phyloP scores from a whole-genome alignment of 2,888 invertebrate genomes.

The Muscina levida region DNA sequence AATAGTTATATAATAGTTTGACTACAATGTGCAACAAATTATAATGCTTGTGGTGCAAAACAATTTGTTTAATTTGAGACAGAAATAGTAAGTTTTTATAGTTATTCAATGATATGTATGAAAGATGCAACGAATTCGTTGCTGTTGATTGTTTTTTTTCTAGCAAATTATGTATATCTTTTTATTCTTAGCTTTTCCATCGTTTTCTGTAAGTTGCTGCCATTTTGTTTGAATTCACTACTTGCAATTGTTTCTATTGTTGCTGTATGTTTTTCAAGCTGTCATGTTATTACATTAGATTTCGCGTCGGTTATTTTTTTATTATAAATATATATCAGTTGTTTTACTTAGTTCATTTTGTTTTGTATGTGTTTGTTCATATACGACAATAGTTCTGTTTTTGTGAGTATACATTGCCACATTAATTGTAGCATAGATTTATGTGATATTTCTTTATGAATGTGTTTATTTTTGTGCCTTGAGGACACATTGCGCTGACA shows the following conservation, averaged over 20 bases:
- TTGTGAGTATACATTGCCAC: conserved; percentile 61
- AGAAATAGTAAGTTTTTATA: too few species aligned
- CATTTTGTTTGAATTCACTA: conserved; percentile 60
- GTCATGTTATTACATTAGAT: conserved; percentile 67
- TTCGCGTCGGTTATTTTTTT: conserved; percentile 55
- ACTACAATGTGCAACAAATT: too few species aligned
- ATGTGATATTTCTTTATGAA: conserved; percentile 43
- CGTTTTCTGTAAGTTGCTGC: conserved; percentile 39
- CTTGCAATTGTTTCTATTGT: conserved; percentile 39
- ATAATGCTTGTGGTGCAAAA: too few species aligned
- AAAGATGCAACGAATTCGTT: too few species aligned
- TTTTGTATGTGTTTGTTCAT: conserved; percentile 30
- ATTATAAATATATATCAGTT: too few species aligned
- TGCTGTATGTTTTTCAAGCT: conserved; percentile 62
- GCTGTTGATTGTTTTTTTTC: conserved; percentile 5
- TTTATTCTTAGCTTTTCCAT: neutral
- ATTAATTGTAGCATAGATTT: conserved; percentile 66
- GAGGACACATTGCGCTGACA: conserved; percentile 53
- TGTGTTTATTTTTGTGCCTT: conserved; percentile 34
- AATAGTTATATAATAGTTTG: too few species aligned
- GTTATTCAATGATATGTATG: too few species aligned
- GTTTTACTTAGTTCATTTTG: conserved; percentile 36
- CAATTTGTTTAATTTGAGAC: too few species aligned
- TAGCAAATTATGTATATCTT: too few species aligned
- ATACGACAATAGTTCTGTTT: neutral